These are phyloP conservation scores for Todus mexicanus DNA, from an alignment of 2,797 vertebrate species.

Conservation along the genomic window DNA sequence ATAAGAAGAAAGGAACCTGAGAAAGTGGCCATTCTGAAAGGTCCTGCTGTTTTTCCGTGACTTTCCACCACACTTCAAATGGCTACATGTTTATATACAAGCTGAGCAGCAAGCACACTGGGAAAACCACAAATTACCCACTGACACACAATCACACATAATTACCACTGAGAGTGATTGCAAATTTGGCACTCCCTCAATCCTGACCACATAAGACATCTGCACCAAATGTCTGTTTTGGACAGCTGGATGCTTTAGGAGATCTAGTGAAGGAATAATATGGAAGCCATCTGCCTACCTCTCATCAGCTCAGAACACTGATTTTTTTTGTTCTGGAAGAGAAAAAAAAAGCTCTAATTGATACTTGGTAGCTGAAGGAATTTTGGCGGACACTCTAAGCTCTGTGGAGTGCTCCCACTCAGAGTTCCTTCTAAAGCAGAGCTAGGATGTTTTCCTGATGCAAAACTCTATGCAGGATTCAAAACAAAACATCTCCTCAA, in stretches of 20 bases:
- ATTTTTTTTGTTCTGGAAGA: not conserved
- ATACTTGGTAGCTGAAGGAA: not conserved
- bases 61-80: not conserved
- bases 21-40: not conserved
- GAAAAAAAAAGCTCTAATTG: not conserved
- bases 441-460: not conserved
- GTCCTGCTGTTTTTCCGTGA: not conserved
- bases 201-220: not conserved
- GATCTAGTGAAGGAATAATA: not conserved
- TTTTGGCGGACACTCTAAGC: not conserved
- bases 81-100: not conserved
- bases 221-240: not conserved
- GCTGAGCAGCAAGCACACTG: not conserved
- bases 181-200: not conserved
- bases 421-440: not conserved
- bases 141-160: not conserved
- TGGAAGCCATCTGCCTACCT: not conserved
- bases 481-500: not conserved
- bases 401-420: not conserved
- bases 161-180: not conserved
- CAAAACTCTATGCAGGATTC: not conserved
- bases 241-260: not conserved
- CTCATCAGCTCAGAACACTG: not conserved
- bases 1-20: constrained; percentile 17
- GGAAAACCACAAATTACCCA: not conserved